Evolutionary conservation across 2,888 invertebrate genomes (phyloP), one percentile per base, ranked within the genome.

Genomic region (Orthosia gracilis): DNA sequence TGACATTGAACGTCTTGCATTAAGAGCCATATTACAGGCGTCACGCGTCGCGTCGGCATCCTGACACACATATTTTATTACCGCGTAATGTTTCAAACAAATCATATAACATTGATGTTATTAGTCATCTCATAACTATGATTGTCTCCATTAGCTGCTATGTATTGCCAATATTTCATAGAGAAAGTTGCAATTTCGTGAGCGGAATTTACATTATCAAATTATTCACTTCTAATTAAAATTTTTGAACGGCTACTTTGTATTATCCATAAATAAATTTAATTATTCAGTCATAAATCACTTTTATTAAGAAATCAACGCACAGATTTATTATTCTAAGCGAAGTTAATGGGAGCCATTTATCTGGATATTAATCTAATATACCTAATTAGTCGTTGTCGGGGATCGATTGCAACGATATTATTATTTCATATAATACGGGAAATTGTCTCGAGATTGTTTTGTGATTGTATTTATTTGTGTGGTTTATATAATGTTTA

Each of bases 1-100:
- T 90, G 92, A 90, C 92, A 91, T 91, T 92, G 90, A 85, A 80
- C 75, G 82, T 85, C 84, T 88, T 83, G 85, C 23, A 87, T 87
- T 88, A 88, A 90, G 87, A 87, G 89, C 69, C 67, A 85, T 78
- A 78, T 78, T 88, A 76, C 73, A 59, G 31, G 61, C 47, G 63
- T 70, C 68, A 55, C 57, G 50, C 40, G 26, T 55, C 74, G 47
- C 57, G 59, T 31, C 67, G 66, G 58, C 13, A 66, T 62, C 68
- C 68, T 66, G 70, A 69, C 62, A 79, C 47, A 61, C 12, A 62
- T 76, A 76, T 26, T 76, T 85, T 62, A 69, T 74, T 59, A 68
- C 71, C 26, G 69, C 66, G 15, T 72, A 59, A 63, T 73, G 78
- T 84, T 67, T 59, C 61, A 63, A 75, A 75, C 67, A 68, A 73